A percentile compares a stretch with the other conserved stretches of the same genome.
Evolutionary conservation across 2,113 vertebrate species (phyloP).

Genomic region (Cavia aperea): DNA sequence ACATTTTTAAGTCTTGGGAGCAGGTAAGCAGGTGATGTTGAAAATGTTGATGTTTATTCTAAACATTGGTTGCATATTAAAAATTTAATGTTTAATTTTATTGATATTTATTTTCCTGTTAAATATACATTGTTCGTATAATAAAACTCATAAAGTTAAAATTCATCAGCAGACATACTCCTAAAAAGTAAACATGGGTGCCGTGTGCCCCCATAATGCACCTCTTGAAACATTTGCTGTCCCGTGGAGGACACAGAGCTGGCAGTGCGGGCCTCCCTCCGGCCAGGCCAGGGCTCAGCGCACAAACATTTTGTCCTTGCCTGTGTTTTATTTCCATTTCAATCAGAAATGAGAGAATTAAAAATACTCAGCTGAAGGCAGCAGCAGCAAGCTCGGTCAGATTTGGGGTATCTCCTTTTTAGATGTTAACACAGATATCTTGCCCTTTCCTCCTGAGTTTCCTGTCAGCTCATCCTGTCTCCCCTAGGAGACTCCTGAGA

Average conservation of each 20-base stretch:
- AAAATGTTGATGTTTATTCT: background rate
- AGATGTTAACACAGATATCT: conserved; percentile 35
- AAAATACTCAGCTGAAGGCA: background rate
- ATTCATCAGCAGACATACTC: background rate
- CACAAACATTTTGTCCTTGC: background rate
- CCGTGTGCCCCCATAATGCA: background rate
- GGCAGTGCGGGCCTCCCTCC: background rate
- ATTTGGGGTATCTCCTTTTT: conserved; percentile 4
- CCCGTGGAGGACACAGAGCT: background rate
- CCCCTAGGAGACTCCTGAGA: conserved; percentile 30
- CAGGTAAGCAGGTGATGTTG: background rate
- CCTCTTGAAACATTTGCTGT: background rate
- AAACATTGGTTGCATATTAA: background rate
- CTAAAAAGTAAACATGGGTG: background rate
- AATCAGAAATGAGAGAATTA: background rate
- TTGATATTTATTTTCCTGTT: background rate
- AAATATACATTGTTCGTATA: background rate
- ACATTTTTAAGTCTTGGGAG: background rate
- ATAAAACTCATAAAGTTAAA: background rate
- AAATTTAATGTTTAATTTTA: background rate
- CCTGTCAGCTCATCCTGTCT: background rate
- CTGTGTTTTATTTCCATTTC: background rate
- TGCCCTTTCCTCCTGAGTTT: conserved; percentile 18
- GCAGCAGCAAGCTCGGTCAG: conserved; percentile 8
- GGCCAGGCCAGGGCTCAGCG: background rate